Conservation (phyloP, 2,888 invertebrate species). For the Agonopterix alstromeriana region DNA sequence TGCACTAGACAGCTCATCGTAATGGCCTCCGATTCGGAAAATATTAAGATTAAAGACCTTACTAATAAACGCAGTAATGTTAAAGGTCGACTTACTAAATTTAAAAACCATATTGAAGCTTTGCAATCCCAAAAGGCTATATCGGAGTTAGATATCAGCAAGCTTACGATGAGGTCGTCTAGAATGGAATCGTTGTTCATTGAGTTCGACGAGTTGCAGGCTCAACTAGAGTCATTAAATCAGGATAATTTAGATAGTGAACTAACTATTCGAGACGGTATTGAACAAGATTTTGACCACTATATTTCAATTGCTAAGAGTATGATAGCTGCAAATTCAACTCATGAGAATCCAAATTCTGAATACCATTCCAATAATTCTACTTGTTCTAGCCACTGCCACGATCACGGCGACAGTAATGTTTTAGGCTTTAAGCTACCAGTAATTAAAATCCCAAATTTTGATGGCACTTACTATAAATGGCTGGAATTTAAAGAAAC, state of each 20-base stretch:
- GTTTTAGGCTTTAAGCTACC: conserved; percentile 1
- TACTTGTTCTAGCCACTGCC: not conserved
- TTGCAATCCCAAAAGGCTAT: conserved; percentile 1
- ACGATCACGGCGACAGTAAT: not conserved
- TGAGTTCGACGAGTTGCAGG: conserved; percentile 9
- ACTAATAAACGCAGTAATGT: conserved; percentile 3
- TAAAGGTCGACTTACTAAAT: conserved; percentile 7
- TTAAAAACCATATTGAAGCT: conserved; percentile 2
- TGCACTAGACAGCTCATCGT: not conserved
- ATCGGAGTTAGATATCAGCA: conserved; percentile 4
- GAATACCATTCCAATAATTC: not conserved
- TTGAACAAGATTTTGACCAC: conserved; percentile 7
- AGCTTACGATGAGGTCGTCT: conserved; percentile 5
- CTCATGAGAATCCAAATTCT: not conserved
- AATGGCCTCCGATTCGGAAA: not conserved
- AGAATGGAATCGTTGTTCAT: conserved; percentile 5
- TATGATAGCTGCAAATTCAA: not conserved
- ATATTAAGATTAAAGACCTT: not conserved
- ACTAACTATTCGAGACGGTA: conserved; percentile 1
- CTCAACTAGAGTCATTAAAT: conserved; percentile 6
- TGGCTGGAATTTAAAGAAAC: conserved; percentile 5
- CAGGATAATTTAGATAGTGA: not conserved
- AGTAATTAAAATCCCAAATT: conserved; percentile 1
- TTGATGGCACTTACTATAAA: conserved; percentile 3
- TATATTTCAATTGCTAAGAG: conserved; percentile 5